Percentiles rank a stretch among this genome's conserved stretches.
Conservation (phyloP, 2,888 invertebrate genomes). For the Drosophila kambysellisi region DNA sequence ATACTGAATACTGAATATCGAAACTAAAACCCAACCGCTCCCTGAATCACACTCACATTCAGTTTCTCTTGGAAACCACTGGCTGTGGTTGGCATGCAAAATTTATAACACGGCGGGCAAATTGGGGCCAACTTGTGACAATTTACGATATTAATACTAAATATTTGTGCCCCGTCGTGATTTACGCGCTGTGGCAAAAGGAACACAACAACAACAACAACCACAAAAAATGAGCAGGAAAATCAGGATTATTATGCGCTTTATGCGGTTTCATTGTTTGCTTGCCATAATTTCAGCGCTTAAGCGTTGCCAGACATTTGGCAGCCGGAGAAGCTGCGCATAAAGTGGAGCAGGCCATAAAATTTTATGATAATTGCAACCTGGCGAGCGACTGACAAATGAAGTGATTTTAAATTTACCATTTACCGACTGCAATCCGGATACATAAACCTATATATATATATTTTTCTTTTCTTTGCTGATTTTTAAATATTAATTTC, state of each 20-base stretch:
- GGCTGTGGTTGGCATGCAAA: slow-evolving; percentile 58
- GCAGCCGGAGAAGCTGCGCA: slow-evolving; percentile 43
- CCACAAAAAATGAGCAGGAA: slow-evolving; percentile 20
- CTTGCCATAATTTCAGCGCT: slow-evolving; percentile 73
- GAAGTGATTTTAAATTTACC: slow-evolving; percentile 66
- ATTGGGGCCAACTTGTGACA: slow-evolving; percentile 82
- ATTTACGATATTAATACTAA: slow-evolving; percentile 83
- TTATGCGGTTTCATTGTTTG: slow-evolving; percentile 78
- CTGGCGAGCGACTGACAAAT: slow-evolving; percentile 72
- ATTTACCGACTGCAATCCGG: slow-evolving; percentile 41
- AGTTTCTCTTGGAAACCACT: slow-evolving; percentile 7
- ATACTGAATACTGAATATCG: slow-evolving; percentile 1
- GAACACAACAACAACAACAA: neutral
- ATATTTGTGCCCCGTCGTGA: slow-evolving; percentile 82
- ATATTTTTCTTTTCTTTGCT: slow-evolving; percentile 15
- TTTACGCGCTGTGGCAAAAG: slow-evolving; percentile 57
- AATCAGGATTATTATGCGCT: slow-evolving; percentile 71
- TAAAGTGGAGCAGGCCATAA: slow-evolving; percentile 77
- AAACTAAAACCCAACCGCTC: neutral
- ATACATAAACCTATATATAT: neutral
- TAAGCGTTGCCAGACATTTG: slow-evolving; percentile 61
- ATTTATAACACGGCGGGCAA: slow-evolving; percentile 80
- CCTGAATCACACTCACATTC: slow-evolving; percentile 8
- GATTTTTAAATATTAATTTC: slow-evolving; percentile 34
- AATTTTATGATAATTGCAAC: slow-evolving; percentile 82